Evolutionary conservation across 2,888 invertebrate species (phyloP), one percentile per base, ranked within the genome.

Genomic region (Pachydiplax longipennis): DNA sequence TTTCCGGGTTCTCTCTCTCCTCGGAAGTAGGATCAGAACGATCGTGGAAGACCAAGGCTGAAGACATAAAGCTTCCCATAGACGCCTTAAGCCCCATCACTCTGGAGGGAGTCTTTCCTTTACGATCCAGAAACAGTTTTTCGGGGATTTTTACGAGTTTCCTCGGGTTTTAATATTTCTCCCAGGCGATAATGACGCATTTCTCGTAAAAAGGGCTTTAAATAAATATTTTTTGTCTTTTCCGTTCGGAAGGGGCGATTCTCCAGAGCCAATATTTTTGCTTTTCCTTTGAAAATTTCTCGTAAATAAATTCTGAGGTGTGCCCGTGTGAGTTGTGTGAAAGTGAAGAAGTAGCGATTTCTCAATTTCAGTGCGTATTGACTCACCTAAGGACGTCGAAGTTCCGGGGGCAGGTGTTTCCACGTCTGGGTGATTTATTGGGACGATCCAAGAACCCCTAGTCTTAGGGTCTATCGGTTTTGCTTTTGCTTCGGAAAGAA

Each of bases 41-140:
- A 22, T 25, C 65, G 22, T 65, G 65, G 65, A 31, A 73, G 25
- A 25, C 73, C 73, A 31, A 31, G 31, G 73, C 31, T 15, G 25
- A 31, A 53, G 53, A 53, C 53, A 18, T 73, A 25, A 25, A 73
- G 31, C 73, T 65, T 22, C 65, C 25, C 25, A 15, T 31, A 73
- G 73, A 73, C 25, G 22, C 25, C n/a, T n/a, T 8, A 81, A 18
- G 37, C 12, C 44, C 81, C 37, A 44, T 44, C 44, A 1, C 44
- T 25, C 31, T 13, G 12, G 82, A 44, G n/a, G 44, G 44, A 10
- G 53, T 12, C 2, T 18, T 61, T n/a, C 18, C 18, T 87, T 87
- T 87, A 87, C 37, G 87, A 87, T 87, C 37, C 37, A 35, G 13
- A 61, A 87, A 87, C 87, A 87, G 35, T 87, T 87, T 61, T 53